Base-by-base conservation (phyloP, 2,888 invertebrate species). In the Epinotia ramella region DNA sequence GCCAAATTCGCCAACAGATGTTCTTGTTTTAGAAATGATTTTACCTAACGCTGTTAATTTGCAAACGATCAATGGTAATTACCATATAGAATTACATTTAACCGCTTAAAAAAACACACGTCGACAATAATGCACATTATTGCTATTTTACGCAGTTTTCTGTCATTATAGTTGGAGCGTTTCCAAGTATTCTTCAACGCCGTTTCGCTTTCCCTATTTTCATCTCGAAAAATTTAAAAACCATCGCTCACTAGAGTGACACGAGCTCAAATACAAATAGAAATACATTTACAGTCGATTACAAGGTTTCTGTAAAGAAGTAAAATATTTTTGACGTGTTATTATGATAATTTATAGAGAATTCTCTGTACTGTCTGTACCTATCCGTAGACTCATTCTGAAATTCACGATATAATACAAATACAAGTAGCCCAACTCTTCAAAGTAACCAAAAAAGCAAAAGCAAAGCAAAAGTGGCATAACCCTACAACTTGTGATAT, bases 131-230 rank as follows among this genome's bases (percentile, higher is more conserved):
- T 89, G 87, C 86, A 89, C 78, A 86, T 87, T 89, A 89, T 87
- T 87, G 85, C 87, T 89, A 85, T 89, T 90, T 87, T 84, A 86
- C 87, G 82, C 84, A 84, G 84, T 88, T 91, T 91, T 89, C 90
- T 92, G 89, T 91, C 91, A 92, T 91, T 90, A 89, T 89, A 90
- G 87, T 89, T 94, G 94, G 94, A 89, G 71, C 79, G 56, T 83
- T 82, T 89, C 94, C 94, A 94, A 92, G 87, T 84, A 87, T 87
- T 91, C 91, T 91, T 93, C 91, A 92, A 91, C 91, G 88, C 86
- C 83, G 90, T 87, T 89, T 91, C 89, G 91, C 91, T 94, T 94
- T 93, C 93, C 93, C 93, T 94, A 93, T 94, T 94, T 94, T 93
- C 94, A 94, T 92, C 93, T 86, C 86, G 80, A 88, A 93, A 93